Conservation (phyloP, 2,797 vertebrate genomes). For the Sebastes oblongus region DNA sequence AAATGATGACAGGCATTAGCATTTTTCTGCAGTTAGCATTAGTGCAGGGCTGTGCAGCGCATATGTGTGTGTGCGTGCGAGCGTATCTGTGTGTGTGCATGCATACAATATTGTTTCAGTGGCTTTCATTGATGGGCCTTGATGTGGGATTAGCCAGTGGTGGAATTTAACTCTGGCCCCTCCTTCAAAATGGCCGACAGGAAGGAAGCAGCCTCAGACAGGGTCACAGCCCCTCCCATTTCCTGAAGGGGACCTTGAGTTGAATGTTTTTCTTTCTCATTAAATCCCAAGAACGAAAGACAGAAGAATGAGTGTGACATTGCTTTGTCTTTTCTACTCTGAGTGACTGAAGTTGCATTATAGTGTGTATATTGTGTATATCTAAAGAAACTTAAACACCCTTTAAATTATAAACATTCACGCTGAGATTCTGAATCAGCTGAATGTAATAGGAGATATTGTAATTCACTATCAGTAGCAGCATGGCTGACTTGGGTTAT, state of each 20-base stretch:
- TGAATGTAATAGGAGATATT: not conserved
- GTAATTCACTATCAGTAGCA: not conserved
- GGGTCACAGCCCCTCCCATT: slow-evolving; percentile 78
- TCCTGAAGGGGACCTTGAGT: slow-evolving; percentile 84
- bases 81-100: slow-evolving; percentile 40
- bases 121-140: slow-evolving; percentile 73
- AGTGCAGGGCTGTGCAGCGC: slow-evolving; percentile 58
- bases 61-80: slow-evolving; percentile 22
- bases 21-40: slow-evolving; percentile 80
- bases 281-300: slow-evolving; percentile 73
- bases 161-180: slow-evolving; percentile 70
- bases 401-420: not conserved
- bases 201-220: slow-evolving; percentile 76
- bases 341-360: slow-evolving; percentile 38
- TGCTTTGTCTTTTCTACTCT: slow-evolving; percentile 72
- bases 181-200: slow-evolving; percentile 81
- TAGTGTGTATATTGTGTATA: not conserved
- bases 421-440: not conserved
- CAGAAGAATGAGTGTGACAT: slow-evolving; percentile 72
- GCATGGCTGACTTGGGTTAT: not conserved
- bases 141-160: slow-evolving; percentile 75
- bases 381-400: slow-evolving; percentile 8
- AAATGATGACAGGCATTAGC: slow-evolving; percentile 82
- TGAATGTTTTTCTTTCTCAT: slow-evolving; percentile 77
- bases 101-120: slow-evolving; percentile 65